Conservation (phyloP, 1,140 invertebrate species). For the Mactra quadrangularis region DNA sequence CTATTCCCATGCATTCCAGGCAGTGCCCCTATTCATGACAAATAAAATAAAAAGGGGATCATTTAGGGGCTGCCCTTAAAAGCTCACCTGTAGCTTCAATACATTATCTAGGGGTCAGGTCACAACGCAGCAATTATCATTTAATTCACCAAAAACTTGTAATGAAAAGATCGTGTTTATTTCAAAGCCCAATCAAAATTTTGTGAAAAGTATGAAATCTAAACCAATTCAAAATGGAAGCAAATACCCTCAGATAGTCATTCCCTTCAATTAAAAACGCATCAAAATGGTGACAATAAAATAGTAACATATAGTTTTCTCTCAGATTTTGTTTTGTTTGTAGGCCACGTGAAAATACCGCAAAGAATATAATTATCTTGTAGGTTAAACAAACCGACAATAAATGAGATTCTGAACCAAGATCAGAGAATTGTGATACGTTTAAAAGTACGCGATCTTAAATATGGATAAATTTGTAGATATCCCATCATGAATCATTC, state of each 20-base stretch:
- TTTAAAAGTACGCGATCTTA: too few species aligned
- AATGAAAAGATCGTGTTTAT: constrained; percentile 47
- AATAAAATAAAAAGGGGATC: background rate
- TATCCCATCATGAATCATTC: constrained; percentile 22
- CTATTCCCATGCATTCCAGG: constrained; percentile 30
- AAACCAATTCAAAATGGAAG: constrained; percentile 52
- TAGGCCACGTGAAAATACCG: constrained; percentile 7
- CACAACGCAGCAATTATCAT: constrained; percentile 39
- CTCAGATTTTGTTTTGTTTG: constrained; percentile 44
- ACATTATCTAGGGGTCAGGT: constrained; percentile 45
- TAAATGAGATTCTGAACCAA: too few species aligned
- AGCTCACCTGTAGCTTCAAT: constrained; percentile 36
- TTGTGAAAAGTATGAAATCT: constrained; percentile 45
- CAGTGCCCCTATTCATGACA: too few species aligned
- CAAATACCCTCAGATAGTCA: constrained; percentile 37
- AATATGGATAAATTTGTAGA: constrained; percentile 23
- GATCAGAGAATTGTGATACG: too few species aligned
- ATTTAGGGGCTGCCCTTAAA: constrained; percentile 8
- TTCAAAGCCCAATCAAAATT: constrained; percentile 41
- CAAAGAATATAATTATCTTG: constrained; percentile 49
- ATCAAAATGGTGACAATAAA: constrained; percentile 52
- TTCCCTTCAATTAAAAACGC: constrained; percentile 53
- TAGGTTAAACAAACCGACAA: too few species aligned
- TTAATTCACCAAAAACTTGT: constrained; percentile 49
- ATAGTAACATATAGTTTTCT: constrained; percentile 42